A percentile compares a stretch with the other conserved stretches of the same genome.
Evolutionary conservation across 2,888 invertebrate genomes (phyloP).

Genomic region (Eilema griseolum): DNA sequence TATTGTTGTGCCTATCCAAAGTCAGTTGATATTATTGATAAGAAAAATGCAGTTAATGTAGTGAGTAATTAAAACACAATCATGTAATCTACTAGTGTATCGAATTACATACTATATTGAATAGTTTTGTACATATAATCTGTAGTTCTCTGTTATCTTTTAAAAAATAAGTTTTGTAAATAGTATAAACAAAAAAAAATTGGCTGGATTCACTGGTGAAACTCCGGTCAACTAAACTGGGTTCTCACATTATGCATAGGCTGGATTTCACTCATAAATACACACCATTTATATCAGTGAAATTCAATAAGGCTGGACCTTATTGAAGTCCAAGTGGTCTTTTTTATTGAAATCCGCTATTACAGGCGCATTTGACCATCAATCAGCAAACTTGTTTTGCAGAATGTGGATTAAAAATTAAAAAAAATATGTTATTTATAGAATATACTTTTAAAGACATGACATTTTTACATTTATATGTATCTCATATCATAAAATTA

Average conservation of each 20-base stretch:
- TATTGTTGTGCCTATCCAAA: background rate
- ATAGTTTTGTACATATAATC: background rate
- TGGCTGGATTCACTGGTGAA: background rate
- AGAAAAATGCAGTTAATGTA: background rate
- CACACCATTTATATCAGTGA: background rate
- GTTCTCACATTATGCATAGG: background rate
- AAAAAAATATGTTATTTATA: background rate
- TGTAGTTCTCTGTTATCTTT: background rate
- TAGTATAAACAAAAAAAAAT: background rate
- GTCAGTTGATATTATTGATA: background rate
- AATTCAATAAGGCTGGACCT: background rate
- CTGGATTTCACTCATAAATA: background rate
- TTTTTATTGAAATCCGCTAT: background rate
- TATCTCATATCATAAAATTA: too few relatives aligned
- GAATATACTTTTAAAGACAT: background rate
- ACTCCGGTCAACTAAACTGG: background rate
- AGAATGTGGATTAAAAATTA: background rate
- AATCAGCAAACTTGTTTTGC: background rate
- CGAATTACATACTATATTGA: background rate
- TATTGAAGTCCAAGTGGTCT: background rate
- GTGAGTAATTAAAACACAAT: background rate
- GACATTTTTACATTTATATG: background rate
- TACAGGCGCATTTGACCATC: background rate
- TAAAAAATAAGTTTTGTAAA: constrained; percentile 1
- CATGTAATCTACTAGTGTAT: background rate